Conservation (phyloP, 1,140 invertebrate genomes). For the Listronotus bonariensis region DNA sequence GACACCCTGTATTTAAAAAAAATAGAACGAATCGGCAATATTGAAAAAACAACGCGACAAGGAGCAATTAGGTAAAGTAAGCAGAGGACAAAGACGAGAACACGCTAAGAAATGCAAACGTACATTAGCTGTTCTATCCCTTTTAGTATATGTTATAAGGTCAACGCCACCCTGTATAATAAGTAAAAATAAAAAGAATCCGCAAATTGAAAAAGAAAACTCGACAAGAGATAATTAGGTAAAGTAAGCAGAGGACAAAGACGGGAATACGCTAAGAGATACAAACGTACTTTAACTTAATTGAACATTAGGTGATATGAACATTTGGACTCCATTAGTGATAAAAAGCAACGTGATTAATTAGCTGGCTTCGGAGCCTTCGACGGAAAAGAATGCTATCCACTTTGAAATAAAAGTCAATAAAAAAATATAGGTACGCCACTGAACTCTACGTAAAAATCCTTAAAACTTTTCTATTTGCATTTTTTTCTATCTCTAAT, state of each 20-base stretch:
- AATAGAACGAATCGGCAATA: too few species aligned
- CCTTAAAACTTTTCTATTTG: too few species aligned
- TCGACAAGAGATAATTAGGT: constrained; percentile 52
- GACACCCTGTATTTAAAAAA: too few species aligned
- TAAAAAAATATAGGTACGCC: too few species aligned
- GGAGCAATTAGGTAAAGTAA: constrained; percentile 55
- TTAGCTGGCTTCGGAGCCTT: constrained; percentile 40
- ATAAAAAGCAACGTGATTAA: constrained; percentile 53
- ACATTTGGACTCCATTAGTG: constrained; percentile 55
- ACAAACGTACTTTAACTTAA: constrained; percentile 56
- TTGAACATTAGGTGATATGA: constrained; percentile 57
- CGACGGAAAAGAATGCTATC: constrained; percentile 17
- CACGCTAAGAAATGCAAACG: constrained; percentile 53
- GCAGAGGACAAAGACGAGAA: constrained; percentile 50
- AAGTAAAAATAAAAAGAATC: too few species aligned
- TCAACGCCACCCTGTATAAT: too few species aligned
- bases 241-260: constrained; percentile 54
- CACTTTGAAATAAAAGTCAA: constrained; percentile 17
- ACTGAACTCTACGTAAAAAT: too few species aligned
- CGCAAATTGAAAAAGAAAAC: constrained; percentile 15
- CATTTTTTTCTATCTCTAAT: too few species aligned
- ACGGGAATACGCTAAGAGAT: constrained; percentile 49
- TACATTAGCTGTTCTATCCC: constrained; percentile 56
- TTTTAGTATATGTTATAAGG: too few species aligned
- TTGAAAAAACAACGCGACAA: constrained; percentile 37